These are phyloP conservation scores for Calyptommatus sinebrachiatus DNA, from an alignment of 2,113 vertebrate species.

Conservation along the genomic window DNA sequence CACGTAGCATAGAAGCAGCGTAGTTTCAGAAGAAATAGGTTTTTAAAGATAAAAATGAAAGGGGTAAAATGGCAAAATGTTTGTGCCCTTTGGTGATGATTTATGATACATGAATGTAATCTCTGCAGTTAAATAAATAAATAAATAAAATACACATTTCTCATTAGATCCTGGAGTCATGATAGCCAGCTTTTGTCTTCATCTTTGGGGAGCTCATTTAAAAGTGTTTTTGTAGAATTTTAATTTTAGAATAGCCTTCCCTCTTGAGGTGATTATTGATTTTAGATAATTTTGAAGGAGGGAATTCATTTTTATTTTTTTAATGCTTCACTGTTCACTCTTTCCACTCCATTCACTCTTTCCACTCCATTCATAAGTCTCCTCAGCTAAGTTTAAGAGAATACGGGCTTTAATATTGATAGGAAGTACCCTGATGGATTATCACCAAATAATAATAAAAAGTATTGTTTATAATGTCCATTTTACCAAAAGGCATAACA, in stretches of 20 bases:
- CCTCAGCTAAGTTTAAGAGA: background rate
- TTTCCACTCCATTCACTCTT: background rate
- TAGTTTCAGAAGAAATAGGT: constrained; percentile 36
- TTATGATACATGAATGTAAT: constrained; percentile 14
- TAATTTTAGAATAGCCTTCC: constrained; percentile 10
- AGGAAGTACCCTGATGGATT: too few relatives aligned
- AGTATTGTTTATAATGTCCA: background rate
- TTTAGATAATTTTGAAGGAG: constrained; percentile 6
- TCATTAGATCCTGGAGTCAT: background rate
- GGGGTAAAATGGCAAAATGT: background rate
- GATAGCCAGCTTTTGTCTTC: constrained; percentile 10
- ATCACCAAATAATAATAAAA: background rate
- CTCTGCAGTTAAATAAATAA: background rate
- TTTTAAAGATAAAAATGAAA: constrained; percentile 38
- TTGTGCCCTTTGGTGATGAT: constrained; percentile 25
- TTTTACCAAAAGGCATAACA: too few relatives aligned
- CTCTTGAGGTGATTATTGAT: constrained; percentile 16
- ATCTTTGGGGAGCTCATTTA: background rate
- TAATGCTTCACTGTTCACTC: background rate
- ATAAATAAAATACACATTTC: background rate
- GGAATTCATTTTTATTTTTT: constrained; percentile 6
- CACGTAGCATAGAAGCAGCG: constrained; percentile 45
- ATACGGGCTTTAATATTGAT: background rate
- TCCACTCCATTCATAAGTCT: background rate
- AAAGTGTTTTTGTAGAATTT: background rate